Evolutionary conservation across 2,113 vertebrate species (phyloP), one percentile per base, ranked within the genome.

Genomic region (Sialia sialis): DNA sequence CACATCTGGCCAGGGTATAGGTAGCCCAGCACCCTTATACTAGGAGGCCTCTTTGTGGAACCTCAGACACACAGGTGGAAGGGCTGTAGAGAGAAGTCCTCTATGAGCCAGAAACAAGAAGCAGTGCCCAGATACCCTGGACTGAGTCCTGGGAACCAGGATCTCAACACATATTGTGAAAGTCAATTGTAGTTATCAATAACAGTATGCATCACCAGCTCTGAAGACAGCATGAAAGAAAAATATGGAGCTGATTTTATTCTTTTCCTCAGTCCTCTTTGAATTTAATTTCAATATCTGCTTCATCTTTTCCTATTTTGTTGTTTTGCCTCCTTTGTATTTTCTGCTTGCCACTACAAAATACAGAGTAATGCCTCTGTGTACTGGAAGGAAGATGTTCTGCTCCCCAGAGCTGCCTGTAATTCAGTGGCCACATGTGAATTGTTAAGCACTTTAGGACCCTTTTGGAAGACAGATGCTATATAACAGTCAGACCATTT

Each of bases 401-500:
- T 70, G 43, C 60, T 93, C 56, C 90, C 75, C 36, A 74, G 86
- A 90, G 73, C 22, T 81, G 38, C 60, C 36, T 16, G 60, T 64
- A 90, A 68, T 87, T 92, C 89, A 79, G 84, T 26, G 73, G 49
- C 87, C 91, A 87, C 66, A 90, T 91, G 87, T 68, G 93, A 96
- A 92, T 91, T 91, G 87, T 96, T 79, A 34, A 75, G 69, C 77
- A 89, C 80, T 89, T 94, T 82, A 77, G 87, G 93, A 95, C 84
- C 60, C 58, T 91, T 92, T 73, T 88, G 84, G 89, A 89, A 92
- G 73, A 93, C 91, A 92, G 80, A 92, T 27, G 23, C 77, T 90
- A 94, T 75, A 87, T 73, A 96, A 72, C 62, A 91, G 91, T 90
- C 38, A 72, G 87, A 92, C 68, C 49, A 95, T 96, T 95, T 95